Base-by-base conservation (phyloP, 1,140 invertebrate genomes). In the Branchinecta lynchi region DNA sequence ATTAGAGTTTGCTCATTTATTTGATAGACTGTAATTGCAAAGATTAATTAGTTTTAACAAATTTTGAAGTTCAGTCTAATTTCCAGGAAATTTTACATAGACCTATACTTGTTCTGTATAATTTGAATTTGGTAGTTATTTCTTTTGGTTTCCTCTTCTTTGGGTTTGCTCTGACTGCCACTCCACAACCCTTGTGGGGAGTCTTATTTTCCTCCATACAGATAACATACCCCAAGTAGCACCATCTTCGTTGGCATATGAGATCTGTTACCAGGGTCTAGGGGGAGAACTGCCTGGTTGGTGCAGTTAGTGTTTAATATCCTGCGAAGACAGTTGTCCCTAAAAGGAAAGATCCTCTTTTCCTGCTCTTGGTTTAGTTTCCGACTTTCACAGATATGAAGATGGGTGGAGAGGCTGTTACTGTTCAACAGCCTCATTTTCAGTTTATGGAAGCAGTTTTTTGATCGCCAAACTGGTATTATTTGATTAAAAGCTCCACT, bases 311-410 rank as follows among this genome's bases (percentile, higher is more conserved):
- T 51, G n/a, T 51, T 51, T n/a, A 51, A n/a, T 51, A 51, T 51
- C 46, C 46, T 51, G 46, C 46, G 46, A 51, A 51, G 46, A 51
- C 46, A 51, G 46, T 51, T 51, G 46, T 51, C n/a, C 46, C n/a
- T n/a, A n/a, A 51, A 51, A 51, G 46, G 46, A n/a, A 51, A n/a
- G n/a, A 51, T 51, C 46, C 46, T 51, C n/a, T 51, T 51, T 51
- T 51, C 46, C n/a, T 51, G 46, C 46, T 9, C 9, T 51, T 51
- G 46, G 46, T 51, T 51, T 51, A 51, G 46, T 51, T 51, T 51
- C 46, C n/a, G n/a, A n/a, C 46, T 9, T 51, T 51, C 46, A 51
- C 46, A 51, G 46, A 9, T 51, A 51, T 51, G n/a, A n/a, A n/a
- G 9, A n/a, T 9, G 46, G 46, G 46, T n/a, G n/a, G 46, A 51